Base-by-base conservation (phyloP, 2,888 invertebrate genomes). In the Mechanitis mazaeus region DNA sequence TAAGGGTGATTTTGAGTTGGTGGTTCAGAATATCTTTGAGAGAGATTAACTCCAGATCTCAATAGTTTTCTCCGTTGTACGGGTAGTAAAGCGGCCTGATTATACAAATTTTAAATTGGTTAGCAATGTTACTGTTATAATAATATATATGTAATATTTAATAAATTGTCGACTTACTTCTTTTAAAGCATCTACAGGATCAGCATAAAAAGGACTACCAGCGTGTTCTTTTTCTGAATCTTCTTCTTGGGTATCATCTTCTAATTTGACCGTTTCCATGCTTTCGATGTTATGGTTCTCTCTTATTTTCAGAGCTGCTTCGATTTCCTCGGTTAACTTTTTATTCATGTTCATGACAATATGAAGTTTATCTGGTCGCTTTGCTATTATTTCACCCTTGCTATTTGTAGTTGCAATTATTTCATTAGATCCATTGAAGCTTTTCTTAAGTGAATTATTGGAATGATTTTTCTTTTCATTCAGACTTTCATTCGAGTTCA, bases 141-240 rank as follows among this genome's bases (percentile, higher is more conserved):
- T 38, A 20, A 55, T 28, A 28, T 28, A 56, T 46, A 50, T 45
- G 56, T 20, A 55, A 55, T 20, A 54, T 38, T 33, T 38, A 53
- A 53, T 54, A 58, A 50, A 42, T 3, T 33, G 28, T 12, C 12
- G 2, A 74, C 78, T 72, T 76, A 91, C 90, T 77, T 93, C 93
- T 75, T 93, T 92, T 61, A 96, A 90, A 35, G 96, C 93, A 85
- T 97, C 97, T 11, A 96, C 96, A 38, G 97, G 97, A 82, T 97
- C 96, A 2, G 96, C 96, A 77, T 97, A 97, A 76, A 96, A 96
- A 1, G 96, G 96, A 79, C 96, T 96, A 12, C 94, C 94, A 77
- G 95, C 94, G 69, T 95, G 95, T 65, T 91, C 90, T 66, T 89
- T 86, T 66, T 89, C 90, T 58, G 83, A 81, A 58, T 85, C 83